Conservation (phyloP, 2,888 invertebrate genomes). For the Drosophila nr. medialis region DNA sequence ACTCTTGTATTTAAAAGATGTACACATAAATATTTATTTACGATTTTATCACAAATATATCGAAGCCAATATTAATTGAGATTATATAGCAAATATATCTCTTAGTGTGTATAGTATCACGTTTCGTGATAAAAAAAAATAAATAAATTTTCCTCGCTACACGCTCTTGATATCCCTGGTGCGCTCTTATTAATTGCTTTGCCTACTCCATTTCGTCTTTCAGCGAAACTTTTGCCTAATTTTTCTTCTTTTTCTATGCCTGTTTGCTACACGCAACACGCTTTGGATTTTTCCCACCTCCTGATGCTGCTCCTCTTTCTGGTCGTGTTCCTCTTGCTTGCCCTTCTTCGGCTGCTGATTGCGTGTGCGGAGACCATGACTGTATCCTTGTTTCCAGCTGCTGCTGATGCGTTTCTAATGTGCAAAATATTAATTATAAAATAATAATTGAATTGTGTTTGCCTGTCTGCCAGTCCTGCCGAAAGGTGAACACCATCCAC, state of each 20-base stretch:
- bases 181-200: conserved; percentile 64
- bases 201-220: conserved; percentile 28
- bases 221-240: conserved; percentile 55
- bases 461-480: conserved; percentile 45
- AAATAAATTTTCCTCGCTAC: conserved; percentile 28
- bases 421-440: conserved; percentile 80
- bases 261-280: conserved; percentile 62
- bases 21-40: neutral
- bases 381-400: conserved; percentile 55
- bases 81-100: neutral
- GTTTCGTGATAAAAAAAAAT: conserved; percentile 6
- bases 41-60: neutral
- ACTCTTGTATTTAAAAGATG: neutral
- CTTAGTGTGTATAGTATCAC: conserved; percentile 11
- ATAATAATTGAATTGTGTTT: conserved; percentile 79
- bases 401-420: conserved; percentile 78
- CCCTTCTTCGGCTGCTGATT: conserved; percentile 20
- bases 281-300: conserved; percentile 18
- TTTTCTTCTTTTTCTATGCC: conserved; percentile 53
- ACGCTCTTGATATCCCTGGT: conserved; percentile 27
- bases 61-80: neutral
- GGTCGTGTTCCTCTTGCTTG: neutral
- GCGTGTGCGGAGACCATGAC: conserved; percentile 63
- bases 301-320: conserved; percentile 19
- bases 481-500: conserved; percentile 56